Base-by-base conservation (phyloP, 2,113 vertebrate genomes). In the Phoxinus phoxinus region DNA sequence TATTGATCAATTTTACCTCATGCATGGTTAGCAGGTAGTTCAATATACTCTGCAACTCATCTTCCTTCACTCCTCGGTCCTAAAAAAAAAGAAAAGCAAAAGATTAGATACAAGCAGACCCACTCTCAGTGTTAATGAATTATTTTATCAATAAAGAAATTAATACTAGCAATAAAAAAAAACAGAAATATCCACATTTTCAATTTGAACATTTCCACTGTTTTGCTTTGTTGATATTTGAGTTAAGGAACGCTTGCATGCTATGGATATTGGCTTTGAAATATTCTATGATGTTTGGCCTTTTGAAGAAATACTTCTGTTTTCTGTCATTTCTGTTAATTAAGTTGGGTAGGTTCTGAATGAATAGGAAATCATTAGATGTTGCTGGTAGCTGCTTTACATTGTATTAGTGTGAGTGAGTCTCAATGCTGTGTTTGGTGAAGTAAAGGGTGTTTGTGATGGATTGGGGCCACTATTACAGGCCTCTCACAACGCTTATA, bases 11-110 rank as follows among this genome's bases (percentile, higher is more conserved):
- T 25, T 89, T 87, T 96, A 99, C 98, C 97, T 99, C 98, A 58
- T 99, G 98, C 98, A 99, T 99, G 87, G 98, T 99, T 91, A 99
- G 84, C 78, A 99, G 93, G 91, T 99, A 99, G 95, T 99, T 99
- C 87, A 99, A 93, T 88, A 99, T 98, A 92, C 98, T 99, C 93
- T 99, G 98, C 30, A 99, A 95, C 92, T 99, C 98, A 86, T 99
- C 98, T 94, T 99, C 98, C 91, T 99, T 99, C 85, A 99, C 98
- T 2, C 98, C 98, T 86, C 98, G 96, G 91, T 99, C 98, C 98
- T 99, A 88, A 27, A 41, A 78, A 76, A 51, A 80, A 41, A 59
- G 4, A 1, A 17, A 27, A 46, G n/a, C 6, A 63, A 41, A 25
- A 25, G n/a, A 61, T 25, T n/a, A 25, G 3, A 23, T 23, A 69